These are phyloP conservation scores for Brachypalpus laphriformis DNA, from an alignment of 2,888 invertebrate species.

Conservation along the genomic window DNA sequence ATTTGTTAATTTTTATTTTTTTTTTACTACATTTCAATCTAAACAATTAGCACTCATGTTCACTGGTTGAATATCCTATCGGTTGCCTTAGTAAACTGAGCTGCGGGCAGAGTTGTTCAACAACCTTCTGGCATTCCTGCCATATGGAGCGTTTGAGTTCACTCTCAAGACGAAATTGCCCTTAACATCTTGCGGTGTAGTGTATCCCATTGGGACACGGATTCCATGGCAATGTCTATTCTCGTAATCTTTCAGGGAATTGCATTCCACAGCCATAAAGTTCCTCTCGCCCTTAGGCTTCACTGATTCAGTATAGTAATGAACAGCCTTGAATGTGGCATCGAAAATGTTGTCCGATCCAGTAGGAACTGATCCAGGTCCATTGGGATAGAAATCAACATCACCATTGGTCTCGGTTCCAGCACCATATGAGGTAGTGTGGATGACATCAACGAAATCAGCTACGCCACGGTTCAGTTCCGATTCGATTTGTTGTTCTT, in stretches of 20 bases:
- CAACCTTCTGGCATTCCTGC: conserved; percentile 75
- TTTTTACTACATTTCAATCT: neutral
- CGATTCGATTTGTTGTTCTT: conserved; percentile 75
- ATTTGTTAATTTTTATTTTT: neutral
- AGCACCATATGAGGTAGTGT: conserved; percentile 79
- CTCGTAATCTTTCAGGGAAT: conserved; percentile 79
- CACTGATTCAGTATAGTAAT: conserved; percentile 81
- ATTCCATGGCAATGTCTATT: conserved; percentile 78
- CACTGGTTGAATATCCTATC: conserved; percentile 29
- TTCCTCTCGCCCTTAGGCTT: conserved; percentile 80
- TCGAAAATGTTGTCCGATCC: conserved; percentile 79
- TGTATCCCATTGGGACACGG: conserved; percentile 80
- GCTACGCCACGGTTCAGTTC: conserved; percentile 81
- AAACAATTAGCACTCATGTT: neutral
- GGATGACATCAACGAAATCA: conserved; percentile 81
- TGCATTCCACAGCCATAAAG: conserved; percentile 80
- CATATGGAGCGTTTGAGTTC: conserved; percentile 80
- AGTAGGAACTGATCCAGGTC: conserved; percentile 77
- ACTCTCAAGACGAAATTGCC: conserved; percentile 81
- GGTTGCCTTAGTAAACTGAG: neutral
- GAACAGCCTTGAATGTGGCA: conserved; percentile 79
- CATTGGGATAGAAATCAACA: conserved; percentile 82
- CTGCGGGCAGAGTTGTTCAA: neutral
- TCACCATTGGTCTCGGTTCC: conserved; percentile 77
- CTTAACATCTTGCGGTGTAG: conserved; percentile 77